Evolutionary conservation across 2,113 vertebrate species (phyloP).

Genomic region (Apteryx mantelli): DNA sequence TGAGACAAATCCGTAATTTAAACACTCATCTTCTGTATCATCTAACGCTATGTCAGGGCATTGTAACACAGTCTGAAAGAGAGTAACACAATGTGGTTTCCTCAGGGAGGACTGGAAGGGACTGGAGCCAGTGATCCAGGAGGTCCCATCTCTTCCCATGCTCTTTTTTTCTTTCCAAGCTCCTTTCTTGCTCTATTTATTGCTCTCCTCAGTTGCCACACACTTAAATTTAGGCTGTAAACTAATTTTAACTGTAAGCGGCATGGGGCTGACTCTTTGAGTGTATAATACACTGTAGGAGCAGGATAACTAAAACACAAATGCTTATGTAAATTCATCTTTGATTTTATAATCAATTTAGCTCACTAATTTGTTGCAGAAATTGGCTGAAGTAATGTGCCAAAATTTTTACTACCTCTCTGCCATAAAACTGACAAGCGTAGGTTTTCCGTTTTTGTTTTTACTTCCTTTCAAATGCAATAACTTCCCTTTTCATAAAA

Average conservation of each 20-base stretch:
- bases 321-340: slow-evolving; percentile 56
- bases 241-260: slow-evolving; percentile 42
- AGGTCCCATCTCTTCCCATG: slow-evolving; percentile 62
- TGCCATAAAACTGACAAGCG: slow-evolving; percentile 62
- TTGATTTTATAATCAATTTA: slow-evolving; percentile 62
- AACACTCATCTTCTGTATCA: slow-evolving; percentile 7
- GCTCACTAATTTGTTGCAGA: slow-evolving; percentile 57
- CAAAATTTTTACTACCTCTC: slow-evolving; percentile 54
- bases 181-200: not conserved
- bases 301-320: slow-evolving; percentile 22
- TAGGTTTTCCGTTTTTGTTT: slow-evolving; percentile 63
- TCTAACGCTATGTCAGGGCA: not conserved
- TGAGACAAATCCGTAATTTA: slow-evolving; percentile 46
- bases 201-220: not conserved
- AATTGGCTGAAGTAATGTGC: slow-evolving; percentile 25
- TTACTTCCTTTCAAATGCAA: slow-evolving; percentile 70
- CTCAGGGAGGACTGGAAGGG: slow-evolving; percentile 3
- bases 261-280: slow-evolving; percentile 4
- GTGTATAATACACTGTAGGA: not conserved
- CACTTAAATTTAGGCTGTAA: slow-evolving; percentile 57
- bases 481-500: slow-evolving; percentile 70
- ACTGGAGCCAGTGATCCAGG: slow-evolving; percentile 58
- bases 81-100: slow-evolving; percentile 27
- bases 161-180: slow-evolving; percentile 58
- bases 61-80: slow-evolving; percentile 31